Evolutionary conservation across 2,113 vertebrate genomes (phyloP).

Genomic region (Phylloscopus whistleri): DNA sequence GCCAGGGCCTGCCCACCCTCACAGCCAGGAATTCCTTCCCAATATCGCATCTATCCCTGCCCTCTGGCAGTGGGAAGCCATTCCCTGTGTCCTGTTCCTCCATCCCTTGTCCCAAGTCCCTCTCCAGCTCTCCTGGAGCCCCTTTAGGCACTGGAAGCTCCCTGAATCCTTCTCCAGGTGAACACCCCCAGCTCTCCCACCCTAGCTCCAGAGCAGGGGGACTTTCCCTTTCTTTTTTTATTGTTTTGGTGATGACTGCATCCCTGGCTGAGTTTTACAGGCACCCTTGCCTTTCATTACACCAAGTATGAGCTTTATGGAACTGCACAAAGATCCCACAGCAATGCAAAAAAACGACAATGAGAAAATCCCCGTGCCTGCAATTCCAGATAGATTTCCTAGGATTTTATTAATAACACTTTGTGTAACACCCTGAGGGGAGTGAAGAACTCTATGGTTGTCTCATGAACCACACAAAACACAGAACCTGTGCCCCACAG

Average conservation of each 20-base stretch:
- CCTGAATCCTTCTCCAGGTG: background rate
- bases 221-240: background rate
- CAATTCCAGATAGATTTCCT: slow-evolving; percentile 35
- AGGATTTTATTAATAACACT: slow-evolving; percentile 21
- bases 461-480: slow-evolving; percentile 28
- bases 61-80: too few species aligned
- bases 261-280: background rate
- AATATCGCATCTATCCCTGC: too few species aligned
- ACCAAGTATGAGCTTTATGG: background rate
- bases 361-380: background rate
- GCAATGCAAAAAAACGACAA: background rate
- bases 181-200: background rate
- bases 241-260: background rate
- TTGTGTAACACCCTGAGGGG: background rate
- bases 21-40: too few species aligned
- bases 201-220: background rate
- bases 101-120: too few species aligned
- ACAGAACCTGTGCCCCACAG: slow-evolving; percentile 8
- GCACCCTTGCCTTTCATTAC: background rate
- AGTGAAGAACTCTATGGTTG: background rate
- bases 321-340: background rate
- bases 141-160: background rate
- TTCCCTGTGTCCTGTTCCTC: too few species aligned
- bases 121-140: background rate
- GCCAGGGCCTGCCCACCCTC: too few species aligned